These are phyloP conservation scores for Myocastor coypus DNA, from an alignment of 2,113 vertebrate species.

Conservation along the genomic window DNA sequence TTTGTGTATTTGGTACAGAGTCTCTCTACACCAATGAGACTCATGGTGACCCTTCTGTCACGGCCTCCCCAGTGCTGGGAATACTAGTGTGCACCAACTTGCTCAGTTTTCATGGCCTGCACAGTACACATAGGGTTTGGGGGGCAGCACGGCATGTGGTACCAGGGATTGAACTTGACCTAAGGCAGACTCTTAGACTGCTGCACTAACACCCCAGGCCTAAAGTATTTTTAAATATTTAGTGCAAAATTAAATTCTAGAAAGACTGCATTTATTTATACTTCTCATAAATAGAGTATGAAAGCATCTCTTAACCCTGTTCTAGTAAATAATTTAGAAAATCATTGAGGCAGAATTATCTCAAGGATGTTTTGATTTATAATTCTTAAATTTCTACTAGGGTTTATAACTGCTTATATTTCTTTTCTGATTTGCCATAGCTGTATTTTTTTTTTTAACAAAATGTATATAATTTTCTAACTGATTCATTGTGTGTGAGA, in stretches of 20 bases:
- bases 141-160: too few relatives aligned
- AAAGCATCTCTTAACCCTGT: not conserved
- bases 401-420: not conserved
- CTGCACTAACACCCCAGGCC: too few relatives aligned
- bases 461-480: not conserved
- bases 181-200: too few relatives aligned
- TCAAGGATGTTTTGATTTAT: conserved; percentile 19
- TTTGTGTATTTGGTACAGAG: too few relatives aligned
- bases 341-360: not conserved
- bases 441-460: not conserved
- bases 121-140: too few relatives aligned
- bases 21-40: too few relatives aligned
- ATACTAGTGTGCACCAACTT: too few relatives aligned
- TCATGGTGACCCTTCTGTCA: too few relatives aligned
- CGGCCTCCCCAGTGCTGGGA: too few relatives aligned
- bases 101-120: too few relatives aligned
- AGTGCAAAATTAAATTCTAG: not conserved
- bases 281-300: not conserved
- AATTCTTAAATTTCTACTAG: not conserved
- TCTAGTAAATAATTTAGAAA: not conserved
- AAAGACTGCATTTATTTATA: not conserved
- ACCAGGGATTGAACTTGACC: too few relatives aligned
- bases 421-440: conserved; percentile 32
- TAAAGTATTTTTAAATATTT: not conserved
- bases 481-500: not conserved